Base-by-base conservation (phyloP, 2,113 vertebrate species). In the Syngnathoides biaculeatus region DNA sequence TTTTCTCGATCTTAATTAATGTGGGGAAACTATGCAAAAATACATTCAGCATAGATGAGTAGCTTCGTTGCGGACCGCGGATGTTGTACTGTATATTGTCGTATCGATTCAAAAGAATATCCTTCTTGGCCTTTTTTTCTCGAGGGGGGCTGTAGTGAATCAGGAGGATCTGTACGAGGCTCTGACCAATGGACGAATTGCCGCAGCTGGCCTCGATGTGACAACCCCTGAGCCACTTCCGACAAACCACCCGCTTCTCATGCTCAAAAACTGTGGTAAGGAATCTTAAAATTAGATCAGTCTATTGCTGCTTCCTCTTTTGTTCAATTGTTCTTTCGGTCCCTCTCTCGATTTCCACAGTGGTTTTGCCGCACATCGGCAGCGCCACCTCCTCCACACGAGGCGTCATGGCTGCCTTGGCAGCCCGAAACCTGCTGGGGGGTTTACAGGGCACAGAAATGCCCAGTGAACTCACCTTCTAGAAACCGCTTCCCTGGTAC, bases 351-450 rank as follows among this genome's bases (percentile, higher is more conserved):
- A 66, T 71, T 59, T 20, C 20, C 72, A 6, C 85, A 93, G 90
- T 91, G 75, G 85, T 92, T 71, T 88, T 92, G 53, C 90, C 91
- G 0, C 92, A 92, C 62, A 86, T 94, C 2, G 83, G 90, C 64
- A 92, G 92, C 13, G 91, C 91, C 62, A 87, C 89, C 0, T 86
- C 92, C 73, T 86, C 89, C 72, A 94, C 92, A 0, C 89, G 92
- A 66, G 91, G 90, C 39, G 30, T 84, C 86, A 94, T 94, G 93
- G 85, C 86, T 11, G 79, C 71, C 19, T 75, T 94, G 79, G 68
- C 92, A 0, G 92, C 81, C 27, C 85, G 65, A 11, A 94, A 94
- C 81, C 81, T 94, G 60, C 85, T 93, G 58, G 86, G 74, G 1
- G 92, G 92, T 47, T 73, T 91, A 38, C 80, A 57, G 24, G 91